Evolutionary conservation across 2,797 vertebrate species (phyloP).

Genomic region (Eulemur albifrons): DNA sequence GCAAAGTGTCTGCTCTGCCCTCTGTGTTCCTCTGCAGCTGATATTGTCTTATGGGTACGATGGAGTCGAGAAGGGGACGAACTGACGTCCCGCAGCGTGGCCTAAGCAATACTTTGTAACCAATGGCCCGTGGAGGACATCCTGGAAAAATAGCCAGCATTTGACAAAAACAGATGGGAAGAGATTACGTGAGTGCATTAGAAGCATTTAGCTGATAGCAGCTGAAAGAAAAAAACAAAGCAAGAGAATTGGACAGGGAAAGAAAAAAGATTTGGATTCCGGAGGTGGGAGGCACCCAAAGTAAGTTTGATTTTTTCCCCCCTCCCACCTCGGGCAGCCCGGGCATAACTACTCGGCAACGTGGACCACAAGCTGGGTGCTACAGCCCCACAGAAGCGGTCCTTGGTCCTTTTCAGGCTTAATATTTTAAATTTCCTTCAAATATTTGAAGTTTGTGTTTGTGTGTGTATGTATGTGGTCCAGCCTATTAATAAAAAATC

Average conservation of each 20-base stretch:
- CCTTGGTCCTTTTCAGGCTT: too few relatives aligned
- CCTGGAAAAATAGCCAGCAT: not conserved
- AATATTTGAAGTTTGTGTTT: not conserved
- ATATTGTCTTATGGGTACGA: not conserved
- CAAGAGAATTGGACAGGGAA: not conserved
- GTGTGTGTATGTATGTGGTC: not conserved
- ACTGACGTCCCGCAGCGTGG: rapidly evolving
- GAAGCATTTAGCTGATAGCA: not conserved
- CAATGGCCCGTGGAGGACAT: rapidly evolving
- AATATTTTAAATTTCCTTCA: not conserved
- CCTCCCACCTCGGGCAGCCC: rapidly evolving
- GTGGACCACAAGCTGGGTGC: not conserved
- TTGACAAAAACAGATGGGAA: not conserved
- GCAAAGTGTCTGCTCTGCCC: too few relatives aligned
- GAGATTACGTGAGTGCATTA: not conserved
- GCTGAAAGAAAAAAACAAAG: not conserved
- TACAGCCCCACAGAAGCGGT: rapidly evolving
- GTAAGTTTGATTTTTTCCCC: not conserved
- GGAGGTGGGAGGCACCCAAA: not conserved
- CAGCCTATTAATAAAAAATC: not conserved
- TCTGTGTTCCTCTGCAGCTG: rapidly evolving
- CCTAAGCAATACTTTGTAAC: not conserved
- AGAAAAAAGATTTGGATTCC: not conserved
- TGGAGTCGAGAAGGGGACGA: not conserved
- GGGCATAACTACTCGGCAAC: rapidly evolving